These are phyloP conservation scores for Drosophila pseudotalamancana DNA, from an alignment of 2,888 invertebrate genomes.

Conservation along the genomic window DNA sequence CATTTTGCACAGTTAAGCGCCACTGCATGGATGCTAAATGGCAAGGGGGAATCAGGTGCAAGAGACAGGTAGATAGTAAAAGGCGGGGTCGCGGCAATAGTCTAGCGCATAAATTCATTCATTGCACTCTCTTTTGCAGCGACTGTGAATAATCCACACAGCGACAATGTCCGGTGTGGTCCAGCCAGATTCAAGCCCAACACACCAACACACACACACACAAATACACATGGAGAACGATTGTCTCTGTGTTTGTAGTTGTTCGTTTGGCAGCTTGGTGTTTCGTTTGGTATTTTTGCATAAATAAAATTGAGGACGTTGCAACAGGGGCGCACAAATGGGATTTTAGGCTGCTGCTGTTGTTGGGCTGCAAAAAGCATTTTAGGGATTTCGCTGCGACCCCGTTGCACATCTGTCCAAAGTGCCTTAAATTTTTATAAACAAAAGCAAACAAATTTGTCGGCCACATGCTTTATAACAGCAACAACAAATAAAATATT, in stretches of 20 bases:
- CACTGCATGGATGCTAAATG: conserved; percentile 18
- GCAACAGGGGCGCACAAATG: conserved; percentile 61
- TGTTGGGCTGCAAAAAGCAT: conserved; percentile 29
- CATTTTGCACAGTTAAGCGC: conserved; percentile 68
- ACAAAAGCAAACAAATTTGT: conserved; percentile 75
- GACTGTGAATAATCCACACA: conserved; percentile 79
- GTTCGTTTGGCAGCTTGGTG: conserved; percentile 30
- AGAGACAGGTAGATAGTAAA: neutral
- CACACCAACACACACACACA: conserved; percentile 13
- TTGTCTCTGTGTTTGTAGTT: conserved; percentile 58
- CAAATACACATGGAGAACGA: conserved; percentile 38
- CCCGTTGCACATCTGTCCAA: conserved; percentile 53
- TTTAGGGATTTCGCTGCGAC: conserved; percentile 59
- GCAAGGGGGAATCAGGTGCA: conserved; percentile 3
- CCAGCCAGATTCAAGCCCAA: conserved; percentile 34
- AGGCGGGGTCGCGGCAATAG: conserved; percentile 21
- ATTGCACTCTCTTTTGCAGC: conserved; percentile 74
- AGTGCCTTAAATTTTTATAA: conserved; percentile 80
- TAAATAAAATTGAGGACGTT: conserved; percentile 63
- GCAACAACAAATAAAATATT: conserved; percentile 32
- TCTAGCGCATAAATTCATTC: conserved; percentile 72
- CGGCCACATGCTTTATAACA: conserved; percentile 50
- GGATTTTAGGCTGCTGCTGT: conserved; percentile 66
- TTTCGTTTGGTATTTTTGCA: conserved; percentile 78
- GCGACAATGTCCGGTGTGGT: conserved; percentile 68